These are phyloP conservation scores for Gerris lacustris DNA, from an alignment of 2,888 invertebrate species.

Conservation along the genomic window DNA sequence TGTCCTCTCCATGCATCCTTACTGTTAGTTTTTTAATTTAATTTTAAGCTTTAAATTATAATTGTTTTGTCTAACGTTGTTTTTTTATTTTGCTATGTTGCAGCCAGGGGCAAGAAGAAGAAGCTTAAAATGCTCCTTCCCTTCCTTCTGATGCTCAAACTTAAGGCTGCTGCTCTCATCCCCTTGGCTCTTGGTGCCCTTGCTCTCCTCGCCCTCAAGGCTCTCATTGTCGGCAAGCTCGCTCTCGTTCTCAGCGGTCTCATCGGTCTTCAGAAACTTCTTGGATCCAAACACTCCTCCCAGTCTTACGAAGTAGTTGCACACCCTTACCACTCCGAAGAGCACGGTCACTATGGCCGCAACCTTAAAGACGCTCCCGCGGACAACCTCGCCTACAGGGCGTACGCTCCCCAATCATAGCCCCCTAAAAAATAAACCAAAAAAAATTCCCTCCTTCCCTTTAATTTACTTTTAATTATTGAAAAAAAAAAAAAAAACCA, in stretches of 20 bases:
- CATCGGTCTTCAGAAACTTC: constrained; percentile 65
- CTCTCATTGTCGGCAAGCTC: constrained; percentile 69
- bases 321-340: constrained; percentile 44
- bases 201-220: constrained; percentile 71
- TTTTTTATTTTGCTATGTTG: constrained; percentile 28
- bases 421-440: constrained; percentile 29
- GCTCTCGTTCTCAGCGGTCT: constrained; percentile 64
- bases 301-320: constrained; percentile 65
- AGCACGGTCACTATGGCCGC: constrained; percentile 46
- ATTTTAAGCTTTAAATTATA: too few relatives aligned
- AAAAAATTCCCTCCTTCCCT: constrained; percentile 20
- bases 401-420: constrained; percentile 40
- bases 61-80: too few relatives aligned
- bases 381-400: constrained; percentile 60
- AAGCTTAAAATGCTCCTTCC: constrained; percentile 62
- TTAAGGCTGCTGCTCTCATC: constrained; percentile 66
- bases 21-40: too few relatives aligned
- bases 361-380: constrained; percentile 40
- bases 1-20: too few relatives aligned
- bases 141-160: constrained; percentile 59
- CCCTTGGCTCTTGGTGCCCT: constrained; percentile 64
- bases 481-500: neutral
- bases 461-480: constrained; percentile 17
- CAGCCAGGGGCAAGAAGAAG: constrained; percentile 71
- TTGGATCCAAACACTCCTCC: constrained; percentile 53